Percentiles rank a stretch among this genome's conserved stretches.
Evolutionary conservation across 30 jellyfish, hydroid and myxozoan genomes (phyloP).

Genomic region (Turritopsis dohrnii): DNA sequence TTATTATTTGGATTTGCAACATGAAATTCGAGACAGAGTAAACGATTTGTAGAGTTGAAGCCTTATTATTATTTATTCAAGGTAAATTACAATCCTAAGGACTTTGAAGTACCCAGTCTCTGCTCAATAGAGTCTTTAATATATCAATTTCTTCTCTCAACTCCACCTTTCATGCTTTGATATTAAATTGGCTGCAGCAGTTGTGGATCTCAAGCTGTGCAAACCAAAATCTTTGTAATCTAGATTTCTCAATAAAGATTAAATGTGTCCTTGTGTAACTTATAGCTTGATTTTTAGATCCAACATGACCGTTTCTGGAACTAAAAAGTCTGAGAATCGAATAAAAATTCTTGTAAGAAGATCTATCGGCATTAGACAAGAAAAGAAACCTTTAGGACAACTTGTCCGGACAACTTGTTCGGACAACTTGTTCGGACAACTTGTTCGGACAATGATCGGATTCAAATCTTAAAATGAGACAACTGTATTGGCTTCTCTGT

Average conservation of each 20-base stretch:
- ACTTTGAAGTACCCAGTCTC: neutral
- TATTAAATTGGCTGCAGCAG: neutral
- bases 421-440: no score
- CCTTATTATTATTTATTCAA: neutral
- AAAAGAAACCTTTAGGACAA: no score
- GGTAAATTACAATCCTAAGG: neutral
- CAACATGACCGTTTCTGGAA: neutral
- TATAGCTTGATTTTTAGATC: neutral
- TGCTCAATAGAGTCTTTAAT: neutral
- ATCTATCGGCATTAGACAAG: neutral
- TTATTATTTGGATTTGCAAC: neutral
- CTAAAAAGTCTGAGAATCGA: neutral
- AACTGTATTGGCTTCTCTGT: neutral
- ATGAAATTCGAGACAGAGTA: neutral
- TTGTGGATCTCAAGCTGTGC: neutral
- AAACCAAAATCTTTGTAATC: neutral
- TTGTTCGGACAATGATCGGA: no score
- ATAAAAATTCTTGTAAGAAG: neutral
- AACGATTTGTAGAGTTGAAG: neutral
- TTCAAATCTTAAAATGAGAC: neutral
- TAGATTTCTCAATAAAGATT: neutral
- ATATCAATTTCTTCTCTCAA: neutral
- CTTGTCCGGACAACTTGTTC: no score
- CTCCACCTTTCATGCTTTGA: neutral
- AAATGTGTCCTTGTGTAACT: no score